Percentiles rank a stretch among this genome's conserved stretches.
Conservation (phyloP, 2,888 invertebrate species). For the Diarsia dahlii region DNA sequence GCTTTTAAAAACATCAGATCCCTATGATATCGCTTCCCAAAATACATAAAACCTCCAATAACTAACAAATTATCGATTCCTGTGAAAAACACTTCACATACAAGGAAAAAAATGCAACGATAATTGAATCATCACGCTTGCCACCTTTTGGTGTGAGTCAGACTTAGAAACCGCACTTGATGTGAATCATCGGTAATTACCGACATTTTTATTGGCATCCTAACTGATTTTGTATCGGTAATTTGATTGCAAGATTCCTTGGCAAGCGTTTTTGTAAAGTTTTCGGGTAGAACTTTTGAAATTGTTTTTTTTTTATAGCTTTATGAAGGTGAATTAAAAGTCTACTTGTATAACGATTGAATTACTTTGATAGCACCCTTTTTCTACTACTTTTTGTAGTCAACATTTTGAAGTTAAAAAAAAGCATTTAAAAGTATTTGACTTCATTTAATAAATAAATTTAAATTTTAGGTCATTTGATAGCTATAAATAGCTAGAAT, state of each 20-base stretch:
- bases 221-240: slow-evolving; percentile 61
- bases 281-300: not conserved
- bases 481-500: not conserved
- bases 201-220: slow-evolving; percentile 59
- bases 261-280: not conserved
- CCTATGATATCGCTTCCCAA: not conserved
- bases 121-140: slow-evolving; percentile 67
- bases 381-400: not conserved
- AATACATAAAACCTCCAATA: slow-evolving; percentile 2
- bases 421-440: too few species aligned
- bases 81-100: slow-evolving; percentile 11
- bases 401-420: not conserved
- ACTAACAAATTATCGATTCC: slow-evolving; percentile 6
- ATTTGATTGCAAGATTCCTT: slow-evolving; percentile 48
- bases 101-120: slow-evolving; percentile 59
- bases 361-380: not conserved
- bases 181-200: slow-evolving; percentile 65
- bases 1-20: too few species aligned
- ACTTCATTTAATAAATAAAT: too few species aligned
- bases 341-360: not conserved
- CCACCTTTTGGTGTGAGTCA: slow-evolving; percentile 60
- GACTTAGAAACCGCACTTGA: slow-evolving; percentile 51
- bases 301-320: not conserved
- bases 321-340: not conserved
- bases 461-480: not conserved